phyloP scores from a whole-genome alignment of 2,888 invertebrate genomes.

The Malthinus seriepunctatus region DNA sequence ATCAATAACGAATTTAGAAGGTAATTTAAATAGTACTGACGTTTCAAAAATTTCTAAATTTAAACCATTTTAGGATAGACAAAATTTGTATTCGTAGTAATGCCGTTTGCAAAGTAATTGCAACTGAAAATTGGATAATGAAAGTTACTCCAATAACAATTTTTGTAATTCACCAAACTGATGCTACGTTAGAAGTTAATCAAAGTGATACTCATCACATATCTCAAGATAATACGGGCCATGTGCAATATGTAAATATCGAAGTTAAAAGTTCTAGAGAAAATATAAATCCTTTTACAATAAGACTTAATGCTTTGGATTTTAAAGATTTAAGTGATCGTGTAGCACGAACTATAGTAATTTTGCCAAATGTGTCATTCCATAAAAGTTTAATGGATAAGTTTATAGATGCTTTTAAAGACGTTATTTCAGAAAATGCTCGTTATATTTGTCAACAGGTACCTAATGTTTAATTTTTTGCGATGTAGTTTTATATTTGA shows the following conservation, averaged over 20 bases:
- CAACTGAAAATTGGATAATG: constrained; percentile 87
- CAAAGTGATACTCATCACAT: constrained; percentile 74
- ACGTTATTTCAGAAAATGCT: constrained; percentile 73
- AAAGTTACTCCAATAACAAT: constrained; percentile 78
- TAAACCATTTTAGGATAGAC: constrained; percentile 62
- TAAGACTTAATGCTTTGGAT: constrained; percentile 77
- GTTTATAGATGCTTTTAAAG: constrained; percentile 82
- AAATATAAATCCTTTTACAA: constrained; percentile 64
- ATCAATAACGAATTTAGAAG: constrained; percentile 76
- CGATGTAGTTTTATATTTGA: not conserved
- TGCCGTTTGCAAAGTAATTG: constrained; percentile 70
- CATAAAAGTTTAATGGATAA: constrained; percentile 80
- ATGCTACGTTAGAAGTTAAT: constrained; percentile 75
- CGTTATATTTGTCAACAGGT: constrained; percentile 63
- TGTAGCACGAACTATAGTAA: constrained; percentile 67
- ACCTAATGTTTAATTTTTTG: constrained; percentile 15
- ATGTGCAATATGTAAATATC: constrained; percentile 83
- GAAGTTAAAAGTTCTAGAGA: constrained; percentile 69
- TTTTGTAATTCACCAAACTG: constrained; percentile 76
- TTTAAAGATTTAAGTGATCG: constrained; percentile 78
- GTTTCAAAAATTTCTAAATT: constrained; percentile 23
- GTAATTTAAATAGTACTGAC: constrained; percentile 49
- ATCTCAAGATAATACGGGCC: constrained; percentile 68
- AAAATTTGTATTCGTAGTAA: constrained; percentile 73
- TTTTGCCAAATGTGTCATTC: constrained; percentile 71